phyloP scores from a whole-genome alignment of 1,140 invertebrate genomes.

The Hestina assimilis region DNA sequence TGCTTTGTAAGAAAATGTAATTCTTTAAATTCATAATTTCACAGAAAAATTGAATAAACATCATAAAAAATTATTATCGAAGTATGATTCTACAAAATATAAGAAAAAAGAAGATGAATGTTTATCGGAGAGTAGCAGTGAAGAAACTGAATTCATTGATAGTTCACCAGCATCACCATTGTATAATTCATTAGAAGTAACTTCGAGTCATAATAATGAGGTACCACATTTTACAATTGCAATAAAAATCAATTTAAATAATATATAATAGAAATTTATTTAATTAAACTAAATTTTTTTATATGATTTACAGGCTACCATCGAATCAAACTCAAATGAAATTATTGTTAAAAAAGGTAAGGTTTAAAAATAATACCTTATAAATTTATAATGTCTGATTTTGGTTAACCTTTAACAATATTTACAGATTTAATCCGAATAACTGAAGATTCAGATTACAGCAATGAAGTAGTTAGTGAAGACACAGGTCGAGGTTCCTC shows the following conservation, averaged over 20 bases:
- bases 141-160: slow-evolving; percentile 35
- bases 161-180: slow-evolving; percentile 26
- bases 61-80: slow-evolving; percentile 36
- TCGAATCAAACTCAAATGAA: slow-evolving; percentile 6
- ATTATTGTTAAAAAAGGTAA: slow-evolving; percentile 14
- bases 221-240: not conserved
- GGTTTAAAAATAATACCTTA: not conserved
- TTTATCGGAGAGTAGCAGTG: slow-evolving; percentile 28
- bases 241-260: too few relatives aligned
- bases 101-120: slow-evolving; percentile 23
- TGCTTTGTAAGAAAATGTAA: too few relatives aligned
- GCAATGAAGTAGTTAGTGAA: slow-evolving; percentile 52
- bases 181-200: slow-evolving; percentile 1
- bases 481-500: slow-evolving; percentile 64
- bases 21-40: slow-evolving; percentile 21
- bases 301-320: slow-evolving; percentile 1
- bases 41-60: slow-evolving; percentile 42
- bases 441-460: slow-evolving; percentile 38
- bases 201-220: not conserved
- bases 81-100: slow-evolving; percentile 38
- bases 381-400: not conserved
- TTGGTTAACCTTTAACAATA: not conserved
- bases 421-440: slow-evolving; percentile 16
- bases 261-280: too few relatives aligned
- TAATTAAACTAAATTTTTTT: not conserved